Conservation (phyloP, 2,113 vertebrate genomes). For the Scatophagus argus region DNA sequence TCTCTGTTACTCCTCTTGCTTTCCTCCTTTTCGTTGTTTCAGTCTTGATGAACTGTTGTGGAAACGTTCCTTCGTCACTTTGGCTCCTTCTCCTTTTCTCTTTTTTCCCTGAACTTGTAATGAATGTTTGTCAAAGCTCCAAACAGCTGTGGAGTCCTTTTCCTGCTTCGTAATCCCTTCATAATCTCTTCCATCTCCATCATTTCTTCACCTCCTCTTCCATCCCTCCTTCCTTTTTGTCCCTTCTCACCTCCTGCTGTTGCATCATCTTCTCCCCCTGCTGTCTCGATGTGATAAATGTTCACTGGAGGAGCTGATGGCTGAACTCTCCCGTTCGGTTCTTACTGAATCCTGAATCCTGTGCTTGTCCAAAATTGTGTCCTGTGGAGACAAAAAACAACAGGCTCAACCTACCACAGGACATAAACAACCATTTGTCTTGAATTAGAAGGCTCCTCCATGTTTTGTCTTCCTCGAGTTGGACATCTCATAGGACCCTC, state of each 20-base stretch:
- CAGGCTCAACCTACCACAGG: not conserved
- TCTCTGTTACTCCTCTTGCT: not conserved
- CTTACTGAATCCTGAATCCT: not conserved
- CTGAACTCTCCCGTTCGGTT: not conserved
- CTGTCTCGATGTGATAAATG: conserved; percentile 10
- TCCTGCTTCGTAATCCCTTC: conserved; percentile 2
- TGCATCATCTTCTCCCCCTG: no score
- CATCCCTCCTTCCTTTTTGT: not conserved
- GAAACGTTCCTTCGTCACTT: not conserved
- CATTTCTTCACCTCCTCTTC: conserved; percentile 5
- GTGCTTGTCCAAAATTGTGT: not conserved
- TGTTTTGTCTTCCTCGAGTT: not conserved
- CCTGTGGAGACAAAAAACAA: not conserved
- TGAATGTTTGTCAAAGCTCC: conserved; percentile 46
- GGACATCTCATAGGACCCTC: no score
- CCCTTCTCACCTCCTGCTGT: no score
- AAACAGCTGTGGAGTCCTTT: conserved; percentile 34
- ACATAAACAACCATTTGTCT: not conserved
- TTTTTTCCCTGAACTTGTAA: not conserved
- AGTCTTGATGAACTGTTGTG: not conserved
- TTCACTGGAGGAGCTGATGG: not conserved
- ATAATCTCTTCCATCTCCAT: conserved; percentile 8
- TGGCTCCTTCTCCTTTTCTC: not conserved
- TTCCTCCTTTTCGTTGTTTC: not conserved
- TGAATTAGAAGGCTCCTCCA: not conserved